Base-by-base conservation (phyloP, 2,113 vertebrate species). In the Eptatretus burgeri region DNA sequence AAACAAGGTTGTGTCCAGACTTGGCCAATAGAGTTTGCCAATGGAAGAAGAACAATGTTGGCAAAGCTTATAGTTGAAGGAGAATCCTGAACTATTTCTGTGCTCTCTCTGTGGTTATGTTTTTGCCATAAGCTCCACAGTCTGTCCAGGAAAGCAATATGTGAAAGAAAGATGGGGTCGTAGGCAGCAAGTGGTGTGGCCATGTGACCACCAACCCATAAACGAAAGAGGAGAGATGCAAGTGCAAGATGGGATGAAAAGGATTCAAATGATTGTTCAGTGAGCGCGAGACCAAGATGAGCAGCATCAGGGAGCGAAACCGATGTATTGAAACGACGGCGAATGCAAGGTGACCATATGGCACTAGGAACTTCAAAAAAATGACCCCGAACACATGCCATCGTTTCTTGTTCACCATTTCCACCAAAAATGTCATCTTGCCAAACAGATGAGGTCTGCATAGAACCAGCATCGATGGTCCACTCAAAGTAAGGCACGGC, bases 401-500 rank as follows among this genome's bases (percentile, higher is more conserved):
- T 69, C 18, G n/a, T 13, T 1, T 51, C 63, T n/a, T 71, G 67
- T n/a, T n/a, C 53, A 11, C 72, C 69, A 1, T 74, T 66, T 9
- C 70, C 69, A 14, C 73, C 73, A 20, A 73, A 71, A 18, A 71
- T 17, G 50, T 68, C 69, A 17, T 69, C 69, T 66, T 73, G 70
- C 73, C 72, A 74, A 1, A 63, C 68, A 50, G 65, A 68, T 10
- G 73, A 72, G 13, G 67, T 66, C 13, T 51, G 63, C 63, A 70
- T 65, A 13, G 68, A 65, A 5, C 73, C 73, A 13, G 71, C 67
- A 18, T 74, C 73, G 50, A 70, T 69, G 4, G 72, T 69, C 73
- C 72, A 74, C 51, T 74, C 72, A n/a, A 73, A 69, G 63, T 73
- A 74, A 8, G 72, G 71, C 66, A 74, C 66, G 19, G 66, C 67